Conservation (phyloP, 1,140 invertebrate genomes). For the Leptinotarsa undecemlineata region DNA sequence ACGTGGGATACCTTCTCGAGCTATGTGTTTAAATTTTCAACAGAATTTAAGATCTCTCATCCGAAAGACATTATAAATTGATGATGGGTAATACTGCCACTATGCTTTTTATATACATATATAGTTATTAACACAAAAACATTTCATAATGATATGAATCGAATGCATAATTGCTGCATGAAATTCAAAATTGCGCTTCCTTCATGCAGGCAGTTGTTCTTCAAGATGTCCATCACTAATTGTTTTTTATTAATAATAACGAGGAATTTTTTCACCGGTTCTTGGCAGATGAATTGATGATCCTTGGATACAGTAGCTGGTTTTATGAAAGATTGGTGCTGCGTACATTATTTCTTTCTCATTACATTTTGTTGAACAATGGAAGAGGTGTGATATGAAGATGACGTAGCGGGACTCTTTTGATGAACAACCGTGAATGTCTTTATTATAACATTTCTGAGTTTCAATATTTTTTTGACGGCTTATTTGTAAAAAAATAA, state of each 20-base stretch:
- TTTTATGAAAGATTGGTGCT: slow-evolving; percentile 40
- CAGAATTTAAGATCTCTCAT: background rate
- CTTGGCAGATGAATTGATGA: slow-evolving; percentile 38
- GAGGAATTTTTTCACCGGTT: background rate
- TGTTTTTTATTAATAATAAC: slow-evolving; percentile 6
- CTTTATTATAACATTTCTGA: too few species aligned
- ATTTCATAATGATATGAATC: slow-evolving; percentile 48
- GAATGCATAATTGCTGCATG: slow-evolving; percentile 51
- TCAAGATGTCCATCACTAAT: slow-evolving; percentile 8
- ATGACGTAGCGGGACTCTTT: too few species aligned
- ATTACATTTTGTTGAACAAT: background rate
- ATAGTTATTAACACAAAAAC: slow-evolving; percentile 8
- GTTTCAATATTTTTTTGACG: too few species aligned
- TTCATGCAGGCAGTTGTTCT: slow-evolving; percentile 1
- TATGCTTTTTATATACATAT: background rate
- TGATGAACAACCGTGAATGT: too few species aligned
- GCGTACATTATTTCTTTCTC: background rate
- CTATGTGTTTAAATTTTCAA: background rate
- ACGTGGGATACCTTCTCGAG: background rate
- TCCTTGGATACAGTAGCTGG: slow-evolving; percentile 41
- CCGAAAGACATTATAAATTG: background rate
- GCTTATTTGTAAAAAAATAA: too few species aligned
- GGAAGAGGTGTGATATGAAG: too few species aligned
- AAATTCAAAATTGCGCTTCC: slow-evolving; percentile 51
- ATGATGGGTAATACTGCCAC: background rate